These are phyloP conservation scores for Noctuana brunneofusca DNA, from an alignment of 2,888 invertebrate genomes.

Conservation along the genomic window DNA sequence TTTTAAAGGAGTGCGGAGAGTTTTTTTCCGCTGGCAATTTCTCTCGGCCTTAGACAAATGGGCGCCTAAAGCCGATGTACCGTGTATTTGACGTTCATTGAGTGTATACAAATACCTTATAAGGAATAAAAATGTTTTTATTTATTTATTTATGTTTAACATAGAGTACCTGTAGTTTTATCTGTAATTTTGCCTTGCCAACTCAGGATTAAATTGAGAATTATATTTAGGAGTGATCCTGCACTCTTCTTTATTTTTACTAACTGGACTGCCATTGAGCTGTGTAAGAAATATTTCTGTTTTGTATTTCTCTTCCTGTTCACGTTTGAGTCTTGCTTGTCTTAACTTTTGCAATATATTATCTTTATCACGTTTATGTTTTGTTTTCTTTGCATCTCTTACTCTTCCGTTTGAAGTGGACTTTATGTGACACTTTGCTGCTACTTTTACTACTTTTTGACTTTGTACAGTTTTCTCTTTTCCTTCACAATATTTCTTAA, in stretches of 20 bases:
- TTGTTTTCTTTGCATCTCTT: conserved; percentile 36
- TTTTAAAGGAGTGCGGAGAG: no score
- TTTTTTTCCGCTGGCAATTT: no score
- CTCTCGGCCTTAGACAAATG: no score
- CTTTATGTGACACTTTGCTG: conserved; percentile 28
- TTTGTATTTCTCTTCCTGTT: conserved; percentile 88
- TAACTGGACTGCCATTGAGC: conserved; percentile 65
- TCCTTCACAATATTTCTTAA: conserved; percentile 80
- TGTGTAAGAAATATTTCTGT: conserved; percentile 88
- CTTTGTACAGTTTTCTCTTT: conserved; percentile 27
- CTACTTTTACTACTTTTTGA: neutral
- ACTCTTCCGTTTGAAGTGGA: neutral
- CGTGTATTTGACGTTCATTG: no score
- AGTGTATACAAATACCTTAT: no score
- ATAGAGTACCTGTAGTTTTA: no score
- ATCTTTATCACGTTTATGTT: conserved; percentile 53
- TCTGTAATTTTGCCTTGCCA: conserved; percentile 90
- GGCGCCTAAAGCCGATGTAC: no score
- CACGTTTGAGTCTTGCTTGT: conserved; percentile 90
- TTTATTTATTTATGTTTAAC: no score
- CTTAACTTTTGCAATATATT: conserved; percentile 86
- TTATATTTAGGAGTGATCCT: conserved; percentile 91
- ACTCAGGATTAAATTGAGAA: conserved; percentile 97
- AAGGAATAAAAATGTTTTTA: no score
- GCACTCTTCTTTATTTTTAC: conserved; percentile 40